Evolutionary conservation across 92 coral and sea anemone genomes (phyloP), one percentile per base, ranked within the genome.

Genomic region (Bergia sp.): DNA sequence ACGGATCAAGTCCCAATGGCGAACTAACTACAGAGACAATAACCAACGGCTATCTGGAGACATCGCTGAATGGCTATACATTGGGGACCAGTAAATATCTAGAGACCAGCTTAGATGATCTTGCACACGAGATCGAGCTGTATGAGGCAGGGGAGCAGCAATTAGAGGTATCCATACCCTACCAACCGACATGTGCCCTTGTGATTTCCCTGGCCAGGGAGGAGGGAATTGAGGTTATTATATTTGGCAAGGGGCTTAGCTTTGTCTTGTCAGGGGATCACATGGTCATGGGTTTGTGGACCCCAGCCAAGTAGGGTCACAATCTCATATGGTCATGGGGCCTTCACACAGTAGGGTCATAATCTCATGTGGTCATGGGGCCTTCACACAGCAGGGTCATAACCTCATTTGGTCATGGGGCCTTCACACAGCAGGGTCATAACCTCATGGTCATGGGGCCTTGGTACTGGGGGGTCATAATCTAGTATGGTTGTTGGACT

Each of bases 31-130:
- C 87, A 12, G 93, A 85, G 53, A 43, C 82, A 78, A 44, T 61
- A 64, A 90, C 86, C 77, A 91, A 86, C 0, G 88, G 74, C 42
- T 82, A 57, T 16, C 71, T 73, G 80, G 89, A 81, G 75, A 47
- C 85, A 13, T 81, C 88, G 38, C 57, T 92, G 44, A 92, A 86
- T 5, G 94, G 94, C 39, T 89, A 86, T 76, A 73, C 64, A 37
- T 67, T 89, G 80, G 86, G 85, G n/a, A 93, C 92, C 57, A 92
- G 93, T 65, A 90, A 93, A 38, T 87, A 93, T 89, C 86, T 95
- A 49, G 98, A 95, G 84, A 92, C 94, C 69, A 95, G 98, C 86
- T 92, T 95, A 69, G 98, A 95, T 73, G 98, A 95, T 37, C 95
- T 95, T 58, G 96, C 96, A 1, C 89, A 88, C 85, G 98, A 95